Evolutionary conservation across 2,113 vertebrate genomes (phyloP).

Genomic region (Manacus vitellinus): DNA sequence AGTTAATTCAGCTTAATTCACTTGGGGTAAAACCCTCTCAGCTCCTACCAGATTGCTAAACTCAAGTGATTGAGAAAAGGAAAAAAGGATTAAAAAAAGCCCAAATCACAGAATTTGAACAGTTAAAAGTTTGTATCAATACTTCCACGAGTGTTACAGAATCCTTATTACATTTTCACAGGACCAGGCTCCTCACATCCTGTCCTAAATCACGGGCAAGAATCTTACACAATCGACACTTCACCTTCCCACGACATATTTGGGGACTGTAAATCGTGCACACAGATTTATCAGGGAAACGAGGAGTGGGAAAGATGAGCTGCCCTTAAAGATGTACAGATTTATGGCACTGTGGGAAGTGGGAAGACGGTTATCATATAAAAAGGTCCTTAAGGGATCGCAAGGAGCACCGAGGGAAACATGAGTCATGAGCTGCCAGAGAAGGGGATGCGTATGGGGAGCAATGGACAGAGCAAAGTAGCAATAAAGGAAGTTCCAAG

Average conservation of each 20-base stretch:
- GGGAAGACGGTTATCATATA: conserved; percentile 26
- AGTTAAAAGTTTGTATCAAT: neutral
- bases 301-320: conserved; percentile 17
- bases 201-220: conserved; percentile 14
- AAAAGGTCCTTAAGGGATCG: conserved; percentile 14
- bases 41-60: neutral
- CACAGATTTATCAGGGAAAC: conserved; percentile 11
- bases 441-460: conserved; percentile 38
- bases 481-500: conserved; percentile 62
- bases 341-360: conserved; percentile 35
- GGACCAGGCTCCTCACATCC: conserved; percentile 10
- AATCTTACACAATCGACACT: neutral
- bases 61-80: neutral
- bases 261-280: neutral
- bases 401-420: conserved; percentile 9
- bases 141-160: neutral
- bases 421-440: conserved; percentile 60
- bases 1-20: neutral
- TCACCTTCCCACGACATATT: conserved; percentile 4
- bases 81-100: neutral
- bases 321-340: conserved; percentile 45
- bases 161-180: neutral
- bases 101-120: neutral
- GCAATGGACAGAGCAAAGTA: conserved; percentile 58
- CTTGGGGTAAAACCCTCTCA: neutral